Base-by-base conservation (phyloP, 2,888 invertebrate genomes). In the Lithodes maja region DNA sequence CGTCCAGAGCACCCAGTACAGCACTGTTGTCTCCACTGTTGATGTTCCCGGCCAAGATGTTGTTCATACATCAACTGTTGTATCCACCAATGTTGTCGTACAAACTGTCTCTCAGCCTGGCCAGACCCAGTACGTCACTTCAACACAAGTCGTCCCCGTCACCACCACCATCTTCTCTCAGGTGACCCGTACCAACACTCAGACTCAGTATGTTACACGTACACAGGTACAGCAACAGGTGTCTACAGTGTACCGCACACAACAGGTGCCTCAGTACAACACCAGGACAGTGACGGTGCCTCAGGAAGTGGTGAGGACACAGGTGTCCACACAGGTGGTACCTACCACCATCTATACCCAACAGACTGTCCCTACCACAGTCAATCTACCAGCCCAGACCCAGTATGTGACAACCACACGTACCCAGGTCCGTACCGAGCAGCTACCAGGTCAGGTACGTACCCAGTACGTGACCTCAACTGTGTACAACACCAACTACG, bases 201-300 rank as follows among this genome's bases (percentile, higher is more conserved):
- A 89, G 78, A 90, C 89, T 12, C 83, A 75, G 54, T 82, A 82
- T 61, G 87, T 85, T 15, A 90, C 90, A 1, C 83, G 90, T 55
- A 86, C 89, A 9, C 82, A 83, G 83, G 85, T 86, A 17, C 79
- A 90, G 52, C 88, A 90, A 77, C 77, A 77, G 61, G 88, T 88
- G 12, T 79, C 79, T n/a, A 90, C 90, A 33, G 85, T 85, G 52
- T 80, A 80, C 52, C 74, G 83, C 15, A 85, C 85, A 12, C 83
- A 83, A 50, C 90, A 90, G 80, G 90, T 90, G 69, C 88, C 88
- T 49, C 87, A 90, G 77, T 84, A 83, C 77, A 68, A 74, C 78
- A 90, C 90, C 53, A 83, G 86, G 74, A 90, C 86, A n/a, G 80
- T 86, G 17, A 89, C 88, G 1, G 88, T 90, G 49, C 90, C 90